Evolutionary conservation across 2,113 vertebrate species (phyloP).

Genomic region (Puma concolor): DNA sequence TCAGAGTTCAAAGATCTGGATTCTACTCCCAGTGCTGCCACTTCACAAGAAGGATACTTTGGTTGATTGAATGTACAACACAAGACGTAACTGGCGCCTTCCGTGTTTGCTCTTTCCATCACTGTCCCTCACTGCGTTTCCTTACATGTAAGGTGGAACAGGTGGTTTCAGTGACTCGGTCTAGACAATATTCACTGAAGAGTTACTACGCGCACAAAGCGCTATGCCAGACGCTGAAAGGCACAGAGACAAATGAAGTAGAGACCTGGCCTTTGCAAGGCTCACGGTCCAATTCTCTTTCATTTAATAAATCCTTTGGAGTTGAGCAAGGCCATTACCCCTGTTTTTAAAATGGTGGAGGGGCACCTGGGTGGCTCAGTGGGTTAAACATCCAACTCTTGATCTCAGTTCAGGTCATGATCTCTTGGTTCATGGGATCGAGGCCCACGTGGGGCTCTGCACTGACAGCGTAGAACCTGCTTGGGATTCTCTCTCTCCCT

Average conservation of each 20-base stretch:
- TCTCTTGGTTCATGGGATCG: too few relatives aligned
- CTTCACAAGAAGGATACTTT: not conserved
- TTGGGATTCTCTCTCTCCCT: too few relatives aligned
- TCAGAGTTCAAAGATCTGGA: not conserved
- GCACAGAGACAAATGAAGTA: not conserved
- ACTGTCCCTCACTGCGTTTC: not conserved
- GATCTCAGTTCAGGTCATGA: too few relatives aligned
- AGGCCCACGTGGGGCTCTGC: too few relatives aligned
- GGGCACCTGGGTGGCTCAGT: too few relatives aligned
- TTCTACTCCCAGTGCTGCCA: not conserved
- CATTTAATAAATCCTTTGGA: not conserved
- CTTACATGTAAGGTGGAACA: not conserved
- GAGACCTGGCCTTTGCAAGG: not conserved
- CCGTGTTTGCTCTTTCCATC: not conserved
- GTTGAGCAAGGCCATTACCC: not conserved
- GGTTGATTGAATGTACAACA: not conserved
- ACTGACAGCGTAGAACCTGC: too few relatives aligned
- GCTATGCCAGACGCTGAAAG: fast-evolving
- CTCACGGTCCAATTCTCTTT: not conserved
- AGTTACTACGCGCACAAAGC: not conserved
- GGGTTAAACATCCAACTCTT: too few relatives aligned
- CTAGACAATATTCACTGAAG: not conserved
- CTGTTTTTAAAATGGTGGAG: not conserved
- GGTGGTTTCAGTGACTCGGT: not conserved
- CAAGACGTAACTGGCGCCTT: not conserved